Conservation (phyloP, 1,140 invertebrate species). For the Thereuonema tuberculata region DNA sequence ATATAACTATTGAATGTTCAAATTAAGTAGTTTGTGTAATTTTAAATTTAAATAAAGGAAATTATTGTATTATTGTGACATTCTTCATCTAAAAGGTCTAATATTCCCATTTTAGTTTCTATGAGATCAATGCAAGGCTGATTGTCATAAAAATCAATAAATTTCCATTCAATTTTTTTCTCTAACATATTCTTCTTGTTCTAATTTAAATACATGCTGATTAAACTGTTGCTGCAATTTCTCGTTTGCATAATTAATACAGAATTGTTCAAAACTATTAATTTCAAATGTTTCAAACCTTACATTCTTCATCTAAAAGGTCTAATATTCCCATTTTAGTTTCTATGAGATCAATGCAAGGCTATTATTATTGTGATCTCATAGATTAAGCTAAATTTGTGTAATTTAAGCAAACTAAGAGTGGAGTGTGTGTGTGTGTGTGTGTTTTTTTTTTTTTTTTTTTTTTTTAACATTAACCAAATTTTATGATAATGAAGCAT, state of each 20-base stretch:
- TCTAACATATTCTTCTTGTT: conserved; percentile 93
- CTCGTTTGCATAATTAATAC: conserved; percentile 99
- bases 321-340: conserved; percentile 88
- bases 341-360: conserved; percentile 96
- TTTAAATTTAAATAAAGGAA: too few species aligned
- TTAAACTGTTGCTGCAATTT: conserved; percentile 99
- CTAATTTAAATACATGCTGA: conserved; percentile 93
- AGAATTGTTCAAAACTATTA: conserved; percentile 98
- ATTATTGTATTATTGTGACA: too few species aligned
- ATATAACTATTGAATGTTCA: too few species aligned
- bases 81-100: conserved; percentile 92
- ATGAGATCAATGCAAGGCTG: conserved; percentile 98
- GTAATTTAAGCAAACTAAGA: too few species aligned
- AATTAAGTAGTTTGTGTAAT: too few species aligned
- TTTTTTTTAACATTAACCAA: too few species aligned
- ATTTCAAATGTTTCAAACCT: conserved; percentile 92
- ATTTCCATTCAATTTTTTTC: conserved; percentile 95
- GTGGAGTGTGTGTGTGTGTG: too few species aligned
- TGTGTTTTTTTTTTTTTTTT: too few species aligned
- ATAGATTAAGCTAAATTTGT: too few species aligned
- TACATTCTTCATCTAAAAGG: conserved; percentile 92
- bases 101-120: conserved; percentile 84
- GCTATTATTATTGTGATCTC: too few species aligned
- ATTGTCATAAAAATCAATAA: conserved; percentile 98
- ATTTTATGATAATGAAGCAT: too few species aligned